Percentiles rank a stretch among this genome's conserved stretches.
These are phyloP conservation scores for Crioceris asparagi DNA, from an alignment of 2,888 invertebrate species.

Conservation along the genomic window DNA sequence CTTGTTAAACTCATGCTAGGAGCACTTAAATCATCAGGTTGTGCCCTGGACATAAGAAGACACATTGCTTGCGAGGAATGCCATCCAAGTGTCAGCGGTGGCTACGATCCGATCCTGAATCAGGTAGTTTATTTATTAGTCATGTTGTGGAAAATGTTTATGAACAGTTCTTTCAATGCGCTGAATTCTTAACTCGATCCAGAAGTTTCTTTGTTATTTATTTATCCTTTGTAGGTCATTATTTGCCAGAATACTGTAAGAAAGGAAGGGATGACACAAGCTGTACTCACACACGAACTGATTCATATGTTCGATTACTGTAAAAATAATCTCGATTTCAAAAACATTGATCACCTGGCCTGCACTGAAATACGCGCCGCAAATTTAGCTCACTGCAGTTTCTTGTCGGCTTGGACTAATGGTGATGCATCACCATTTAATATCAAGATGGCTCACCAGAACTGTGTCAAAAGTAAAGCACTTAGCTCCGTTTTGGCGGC, in stretches of 20 bases:
- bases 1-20: conserved; percentile 76
- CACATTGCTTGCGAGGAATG: conserved; percentile 92
- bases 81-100: conserved; percentile 72
- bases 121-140: conserved; percentile 49
- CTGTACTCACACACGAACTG: conserved; percentile 83
- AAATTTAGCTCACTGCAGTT: conserved; percentile 87
- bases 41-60: conserved; percentile 70
- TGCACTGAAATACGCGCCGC: conserved; percentile 94
- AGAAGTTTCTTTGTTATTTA: neutral
- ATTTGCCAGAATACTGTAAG: conserved; percentile 80
- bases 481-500: conserved; percentile 72
- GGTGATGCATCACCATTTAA: conserved; percentile 65
- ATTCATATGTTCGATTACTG: conserved; percentile 96
- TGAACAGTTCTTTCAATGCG: too few relatives aligned
- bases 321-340: conserved; percentile 76
- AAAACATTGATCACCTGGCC: conserved; percentile 82
- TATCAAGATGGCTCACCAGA: conserved; percentile 67
- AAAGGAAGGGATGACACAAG: conserved; percentile 59
- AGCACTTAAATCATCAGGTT: conserved; percentile 70
- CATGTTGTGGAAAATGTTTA: too few relatives aligned
- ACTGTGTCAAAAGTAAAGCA: conserved; percentile 86
- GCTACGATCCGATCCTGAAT: conserved; percentile 77
- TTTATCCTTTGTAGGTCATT: conserved; percentile 56
- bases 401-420: conserved; percentile 65
- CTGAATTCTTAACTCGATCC: too few relatives aligned